Evolutionary conservation across 2,797 vertebrate genomes (phyloP).

Genomic region (Takifugu rubripes): DNA sequence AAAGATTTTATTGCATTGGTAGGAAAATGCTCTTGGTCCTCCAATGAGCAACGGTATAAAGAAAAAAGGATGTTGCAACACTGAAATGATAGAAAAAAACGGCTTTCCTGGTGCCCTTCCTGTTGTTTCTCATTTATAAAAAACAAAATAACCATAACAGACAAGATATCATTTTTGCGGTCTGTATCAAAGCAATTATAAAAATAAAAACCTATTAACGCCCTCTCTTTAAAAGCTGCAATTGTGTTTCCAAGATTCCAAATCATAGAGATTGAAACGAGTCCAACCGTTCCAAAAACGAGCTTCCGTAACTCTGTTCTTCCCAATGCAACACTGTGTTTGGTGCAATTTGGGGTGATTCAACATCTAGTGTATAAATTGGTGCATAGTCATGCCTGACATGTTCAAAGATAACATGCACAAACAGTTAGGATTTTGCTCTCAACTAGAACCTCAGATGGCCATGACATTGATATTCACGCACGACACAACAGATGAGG

Average conservation of each 20-base stretch:
- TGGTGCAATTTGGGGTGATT: slow-evolving; percentile 64
- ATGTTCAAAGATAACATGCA: slow-evolving; percentile 81
- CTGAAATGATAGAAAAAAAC: slow-evolving; percentile 46
- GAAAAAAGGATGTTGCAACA: slow-evolving; percentile 57
- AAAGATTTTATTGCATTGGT: slow-evolving; percentile 81
- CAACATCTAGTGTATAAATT: slow-evolving; percentile 64
- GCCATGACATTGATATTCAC: slow-evolving; percentile 54
- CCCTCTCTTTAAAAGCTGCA: slow-evolving; percentile 58
- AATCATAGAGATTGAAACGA: slow-evolving; percentile 58
- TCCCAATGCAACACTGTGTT: slow-evolving; percentile 47
- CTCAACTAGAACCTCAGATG: slow-evolving; percentile 49
- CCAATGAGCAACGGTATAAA: slow-evolving; percentile 67
- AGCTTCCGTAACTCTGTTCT: slow-evolving; percentile 28
- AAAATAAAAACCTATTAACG: slow-evolving; percentile 79
- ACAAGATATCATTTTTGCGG: slow-evolving; percentile 57
- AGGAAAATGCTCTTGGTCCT: slow-evolving; percentile 73
- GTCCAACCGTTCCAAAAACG: slow-evolving; percentile 39
- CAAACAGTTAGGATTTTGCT: slow-evolving; percentile 56
- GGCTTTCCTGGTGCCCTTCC: slow-evolving; percentile 19
- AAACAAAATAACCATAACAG: slow-evolving; percentile 56
- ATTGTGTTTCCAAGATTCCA: slow-evolving; percentile 51
- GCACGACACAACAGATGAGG: slow-evolving; percentile 50
- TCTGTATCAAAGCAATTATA: slow-evolving; percentile 83
- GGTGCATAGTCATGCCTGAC: slow-evolving; percentile 77
- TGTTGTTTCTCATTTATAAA: slow-evolving; percentile 45